Percentiles rank a stretch among this genome's conserved stretches.
phyloP scores from a whole-genome alignment of 2,797 vertebrate genomes.

The Parauchenoglanis ngamensis region DNA sequence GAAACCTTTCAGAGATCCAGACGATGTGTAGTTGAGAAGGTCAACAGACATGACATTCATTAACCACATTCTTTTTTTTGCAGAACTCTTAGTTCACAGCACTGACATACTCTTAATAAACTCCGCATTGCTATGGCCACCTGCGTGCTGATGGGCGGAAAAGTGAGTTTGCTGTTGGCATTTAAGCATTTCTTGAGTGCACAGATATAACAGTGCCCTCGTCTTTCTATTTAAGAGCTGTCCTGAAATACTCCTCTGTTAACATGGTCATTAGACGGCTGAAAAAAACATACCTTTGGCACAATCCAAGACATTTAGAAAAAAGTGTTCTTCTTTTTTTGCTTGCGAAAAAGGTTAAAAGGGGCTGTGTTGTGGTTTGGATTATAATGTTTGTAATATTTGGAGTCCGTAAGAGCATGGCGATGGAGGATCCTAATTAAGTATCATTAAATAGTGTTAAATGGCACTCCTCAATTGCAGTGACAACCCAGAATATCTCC shows the following conservation, averaged over 20 bases:
- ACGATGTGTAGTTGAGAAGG: conserved; percentile 46
- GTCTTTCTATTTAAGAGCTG: neutral
- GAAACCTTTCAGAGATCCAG: conserved; percentile 39
- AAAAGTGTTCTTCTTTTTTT: neutral
- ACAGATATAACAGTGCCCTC: conserved; percentile 30
- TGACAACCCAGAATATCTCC: neutral
- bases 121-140: conserved; percentile 47
- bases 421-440: neutral
- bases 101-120: conserved; percentile 41
- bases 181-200: neutral
- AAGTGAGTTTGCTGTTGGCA: conserved; percentile 24
- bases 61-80: conserved; percentile 32
- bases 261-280: neutral
- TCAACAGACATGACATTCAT: conserved; percentile 48
- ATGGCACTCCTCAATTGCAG: neutral
- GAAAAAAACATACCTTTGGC: neutral
- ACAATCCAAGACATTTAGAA: conserved; percentile 6
- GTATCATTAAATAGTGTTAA: neutral
- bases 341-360: neutral
- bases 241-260: neutral
- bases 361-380: neutral
- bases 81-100: conserved; percentile 37
- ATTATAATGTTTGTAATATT: neutral
- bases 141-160: neutral
- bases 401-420: neutral